These are phyloP conservation scores for Linyphia triangularis DNA, from an alignment of 2,888 invertebrate species.

Conservation along the genomic window DNA sequence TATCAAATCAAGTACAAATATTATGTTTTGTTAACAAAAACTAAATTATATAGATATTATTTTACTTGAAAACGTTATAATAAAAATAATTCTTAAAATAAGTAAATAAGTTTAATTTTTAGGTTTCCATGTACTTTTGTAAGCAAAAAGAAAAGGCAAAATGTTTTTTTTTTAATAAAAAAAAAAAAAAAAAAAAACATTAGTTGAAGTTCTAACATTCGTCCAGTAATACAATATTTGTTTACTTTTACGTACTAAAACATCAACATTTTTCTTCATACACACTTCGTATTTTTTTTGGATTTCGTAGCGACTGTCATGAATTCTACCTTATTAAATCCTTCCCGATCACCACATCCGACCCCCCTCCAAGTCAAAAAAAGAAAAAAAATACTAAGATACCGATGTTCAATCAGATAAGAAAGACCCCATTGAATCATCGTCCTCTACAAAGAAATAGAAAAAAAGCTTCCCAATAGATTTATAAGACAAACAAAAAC, in stretches of 20 bases:
- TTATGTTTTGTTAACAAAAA: too few species aligned
- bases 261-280: too few species aligned
- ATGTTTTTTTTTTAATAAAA: neutral
- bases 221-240: too few species aligned
- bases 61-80: too few species aligned
- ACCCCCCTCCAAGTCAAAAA: too few species aligned
- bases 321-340: slow-evolving; percentile 8
- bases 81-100: too few species aligned
- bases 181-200: neutral
- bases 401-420: slow-evolving; percentile 40
- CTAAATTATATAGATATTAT: too few species aligned
- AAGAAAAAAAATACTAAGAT: neutral
- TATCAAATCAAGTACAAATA: too few species aligned
- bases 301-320: neutral
- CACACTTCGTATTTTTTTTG: too few species aligned
- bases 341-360: slow-evolving; percentile 19
- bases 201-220: neutral
- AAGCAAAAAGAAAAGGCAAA: neutral
- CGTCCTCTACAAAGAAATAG: neutral
- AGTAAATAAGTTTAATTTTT: too few species aligned
- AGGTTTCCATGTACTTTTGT: too few species aligned
- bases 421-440: slow-evolving; percentile 27
- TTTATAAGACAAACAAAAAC: slow-evolving; percentile 38
- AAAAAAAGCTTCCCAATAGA: slow-evolving; percentile 1
- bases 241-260: too few species aligned